Conservation (phyloP, 1,140 invertebrate species). For the Pseudobourletiella spinata region DNA sequence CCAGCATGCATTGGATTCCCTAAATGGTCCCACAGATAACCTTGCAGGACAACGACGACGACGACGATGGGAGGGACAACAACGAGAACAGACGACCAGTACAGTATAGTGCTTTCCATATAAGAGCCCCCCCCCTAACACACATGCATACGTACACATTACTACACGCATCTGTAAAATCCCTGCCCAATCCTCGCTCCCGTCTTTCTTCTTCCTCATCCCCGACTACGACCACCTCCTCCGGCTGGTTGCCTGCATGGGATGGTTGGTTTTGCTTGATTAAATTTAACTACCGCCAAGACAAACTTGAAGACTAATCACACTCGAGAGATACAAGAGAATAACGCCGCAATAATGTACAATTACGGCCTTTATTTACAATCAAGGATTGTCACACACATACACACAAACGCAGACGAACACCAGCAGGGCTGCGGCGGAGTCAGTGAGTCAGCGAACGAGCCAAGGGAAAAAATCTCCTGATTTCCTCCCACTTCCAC, state of each 20-base stretch:
- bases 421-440: too few relatives aligned
- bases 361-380: slow-evolving; percentile 26
- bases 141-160: too few relatives aligned
- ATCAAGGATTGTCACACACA: slow-evolving; percentile 14
- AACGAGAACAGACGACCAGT: too few relatives aligned
- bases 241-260: neutral
- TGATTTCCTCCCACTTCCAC: slow-evolving; percentile 9
- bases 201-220: neutral
- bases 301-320: slow-evolving; percentile 31
- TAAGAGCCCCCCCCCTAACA: too few relatives aligned
- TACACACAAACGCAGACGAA: neutral
- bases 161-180: neutral
- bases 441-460: too few relatives aligned
- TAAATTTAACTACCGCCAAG: slow-evolving; percentile 33
- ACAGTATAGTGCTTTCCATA: too few relatives aligned
- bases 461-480: slow-evolving; percentile 8
- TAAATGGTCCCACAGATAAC: too few relatives aligned
- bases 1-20: too few relatives aligned
- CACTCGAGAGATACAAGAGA: slow-evolving; percentile 27
- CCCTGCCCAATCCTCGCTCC: neutral
- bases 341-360: slow-evolving; percentile 29
- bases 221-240: neutral
- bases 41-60: too few relatives aligned
- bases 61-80: too few relatives aligned
- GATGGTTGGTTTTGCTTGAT: slow-evolving; percentile 15